A percentile compares a stretch with the other conserved stretches of the same genome.
Evolutionary conservation across 2,797 vertebrate species (phyloP).

Genomic region (Sphenodon punctatus): DNA sequence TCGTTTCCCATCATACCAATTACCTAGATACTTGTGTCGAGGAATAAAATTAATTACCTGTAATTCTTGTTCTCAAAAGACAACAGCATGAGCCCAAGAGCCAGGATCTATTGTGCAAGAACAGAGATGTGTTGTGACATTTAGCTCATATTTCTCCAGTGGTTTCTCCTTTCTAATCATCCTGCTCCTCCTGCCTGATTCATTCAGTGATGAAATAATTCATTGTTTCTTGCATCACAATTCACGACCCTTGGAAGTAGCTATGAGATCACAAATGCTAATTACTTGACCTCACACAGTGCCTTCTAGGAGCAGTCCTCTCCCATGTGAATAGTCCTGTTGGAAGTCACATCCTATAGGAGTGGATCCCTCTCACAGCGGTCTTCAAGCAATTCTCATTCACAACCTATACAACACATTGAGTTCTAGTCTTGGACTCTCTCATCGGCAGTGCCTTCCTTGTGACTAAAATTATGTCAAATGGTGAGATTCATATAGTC

Average conservation of each 20-base stretch:
- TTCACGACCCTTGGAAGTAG: background rate
- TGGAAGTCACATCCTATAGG: no score
- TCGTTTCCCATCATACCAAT: background rate
- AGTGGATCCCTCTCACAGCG: background rate
- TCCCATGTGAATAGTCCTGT: background rate
- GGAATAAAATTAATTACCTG: background rate
- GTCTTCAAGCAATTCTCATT: background rate
- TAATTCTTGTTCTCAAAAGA: slow-evolving; percentile 15
- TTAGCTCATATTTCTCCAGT: background rate
- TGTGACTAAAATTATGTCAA: background rate
- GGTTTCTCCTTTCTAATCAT: background rate
- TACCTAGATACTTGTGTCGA: background rate
- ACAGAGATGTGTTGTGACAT: fast-evolving
- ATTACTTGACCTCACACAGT: background rate
- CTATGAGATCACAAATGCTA: background rate
- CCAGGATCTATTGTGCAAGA: background rate
- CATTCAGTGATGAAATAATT: background rate
- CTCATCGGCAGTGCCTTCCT: background rate
- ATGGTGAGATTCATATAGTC: background rate
- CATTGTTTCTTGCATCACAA: background rate
- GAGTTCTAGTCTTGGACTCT: background rate
- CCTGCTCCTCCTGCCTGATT: background rate
- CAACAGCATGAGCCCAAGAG: background rate
- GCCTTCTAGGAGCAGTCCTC: background rate
- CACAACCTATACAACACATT: background rate